Evolutionary conservation across 2,888 invertebrate genomes (phyloP).

Genomic region (Agonopterix arenella): DNA sequence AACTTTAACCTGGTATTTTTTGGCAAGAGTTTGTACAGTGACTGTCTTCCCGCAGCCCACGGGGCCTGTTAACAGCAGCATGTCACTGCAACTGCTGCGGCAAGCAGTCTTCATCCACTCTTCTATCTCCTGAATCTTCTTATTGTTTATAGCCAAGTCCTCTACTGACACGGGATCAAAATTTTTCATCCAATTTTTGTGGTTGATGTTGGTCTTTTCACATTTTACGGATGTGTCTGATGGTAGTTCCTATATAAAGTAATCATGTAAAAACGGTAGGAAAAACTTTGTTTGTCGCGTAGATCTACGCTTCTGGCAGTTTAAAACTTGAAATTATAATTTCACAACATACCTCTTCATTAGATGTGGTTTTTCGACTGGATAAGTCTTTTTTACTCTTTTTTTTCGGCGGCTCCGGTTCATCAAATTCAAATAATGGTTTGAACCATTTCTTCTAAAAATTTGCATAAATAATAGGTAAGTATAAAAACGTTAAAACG

Average conservation of each 20-base stretch:
- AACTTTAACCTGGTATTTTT: constrained; percentile 76
- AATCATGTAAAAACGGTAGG: not conserved
- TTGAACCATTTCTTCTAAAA: constrained; percentile 61
- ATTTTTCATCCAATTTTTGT: constrained; percentile 77
- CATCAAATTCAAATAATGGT: constrained; percentile 56
- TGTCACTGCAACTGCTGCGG: constrained; percentile 47
- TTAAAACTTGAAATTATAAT: too few species aligned
- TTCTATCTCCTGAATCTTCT: constrained; percentile 84
- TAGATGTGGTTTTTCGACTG: not conserved
- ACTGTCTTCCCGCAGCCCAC: constrained; percentile 91
- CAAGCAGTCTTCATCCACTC: constrained; percentile 77
- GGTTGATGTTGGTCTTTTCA: constrained; percentile 17
- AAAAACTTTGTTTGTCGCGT: too few species aligned
- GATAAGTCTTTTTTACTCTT: not conserved
- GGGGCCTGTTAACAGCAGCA: constrained; percentile 87
- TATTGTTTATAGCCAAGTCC: constrained; percentile 84
- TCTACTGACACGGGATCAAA: constrained; percentile 76
- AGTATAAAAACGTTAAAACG: constrained; percentile 1
- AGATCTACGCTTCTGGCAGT: too few species aligned
- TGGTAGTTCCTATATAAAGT: not conserved
- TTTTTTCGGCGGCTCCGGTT: constrained; percentile 28
- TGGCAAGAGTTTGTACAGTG: constrained; percentile 81
- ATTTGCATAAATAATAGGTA: too few species aligned
- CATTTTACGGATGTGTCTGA: not conserved
- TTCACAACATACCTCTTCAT: not conserved